phyloP scores from a whole-genome alignment of 1,140 invertebrate genomes.

The Frieseomelitta varia region DNA sequence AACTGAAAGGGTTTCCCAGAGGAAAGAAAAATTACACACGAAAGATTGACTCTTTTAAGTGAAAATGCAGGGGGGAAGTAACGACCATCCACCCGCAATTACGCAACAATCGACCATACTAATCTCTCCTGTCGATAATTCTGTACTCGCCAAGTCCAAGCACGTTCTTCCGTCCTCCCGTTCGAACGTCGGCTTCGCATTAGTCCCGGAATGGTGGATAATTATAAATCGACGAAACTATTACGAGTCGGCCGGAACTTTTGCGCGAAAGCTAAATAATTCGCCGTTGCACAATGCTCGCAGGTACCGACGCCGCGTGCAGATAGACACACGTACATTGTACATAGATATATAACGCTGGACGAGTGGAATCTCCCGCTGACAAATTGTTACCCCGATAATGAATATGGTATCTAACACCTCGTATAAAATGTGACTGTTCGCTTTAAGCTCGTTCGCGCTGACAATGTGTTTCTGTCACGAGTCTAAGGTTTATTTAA shows the following conservation, averaged over 20 bases:
- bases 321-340: neutral
- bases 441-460: no score
- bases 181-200: slow-evolving; percentile 64
- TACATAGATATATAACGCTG: neutral
- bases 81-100: neutral
- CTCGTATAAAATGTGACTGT: no score
- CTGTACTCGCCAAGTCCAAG: neutral
- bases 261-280: slow-evolving; percentile 52
- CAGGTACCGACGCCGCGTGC: neutral
- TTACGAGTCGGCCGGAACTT: slow-evolving; percentile 72
- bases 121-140: neutral
- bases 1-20: no score
- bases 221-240: slow-evolving; percentile 76
- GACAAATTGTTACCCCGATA: slow-evolving; percentile 64
- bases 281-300: slow-evolving; percentile 12
- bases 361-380: slow-evolving; percentile 29
- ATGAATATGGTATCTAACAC: slow-evolving; percentile 54
- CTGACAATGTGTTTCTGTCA: neutral
- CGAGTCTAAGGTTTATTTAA: no score
- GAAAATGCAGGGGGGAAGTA: neutral
- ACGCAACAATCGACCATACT: neutral
- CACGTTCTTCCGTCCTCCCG: neutral
- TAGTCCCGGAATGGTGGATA: slow-evolving; percentile 75
- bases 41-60: no score
- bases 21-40: no score